Conservation (phyloP, 2,888 invertebrate genomes). For the Ophion costatus region DNA sequence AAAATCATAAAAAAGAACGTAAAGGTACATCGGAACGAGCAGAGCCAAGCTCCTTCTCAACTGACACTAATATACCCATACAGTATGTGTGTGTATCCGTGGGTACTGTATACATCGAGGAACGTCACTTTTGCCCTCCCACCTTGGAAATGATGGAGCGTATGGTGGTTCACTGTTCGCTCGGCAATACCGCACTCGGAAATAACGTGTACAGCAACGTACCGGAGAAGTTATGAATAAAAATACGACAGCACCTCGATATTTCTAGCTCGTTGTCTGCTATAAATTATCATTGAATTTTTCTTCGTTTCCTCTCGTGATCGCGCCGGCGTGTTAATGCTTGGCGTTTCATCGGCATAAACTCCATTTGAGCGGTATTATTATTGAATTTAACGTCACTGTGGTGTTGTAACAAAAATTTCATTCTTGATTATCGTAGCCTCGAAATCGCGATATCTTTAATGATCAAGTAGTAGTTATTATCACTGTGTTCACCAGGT, state of each 20-base stretch:
- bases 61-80: slow-evolving; percentile 3
- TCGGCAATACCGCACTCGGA: slow-evolving; percentile 41
- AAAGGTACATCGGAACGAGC: slow-evolving; percentile 19
- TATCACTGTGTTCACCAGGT: too few relatives aligned
- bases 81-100: background rate
- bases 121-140: slow-evolving; percentile 59
- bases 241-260: slow-evolving; percentile 26
- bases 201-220: slow-evolving; percentile 47
- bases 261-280: slow-evolving; percentile 19
- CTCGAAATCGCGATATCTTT: background rate
- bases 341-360: background rate
- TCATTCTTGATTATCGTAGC: background rate
- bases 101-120: background rate
- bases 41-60: slow-evolving; percentile 29
- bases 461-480: background rate
- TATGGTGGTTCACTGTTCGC: slow-evolving; percentile 38
- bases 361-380: background rate
- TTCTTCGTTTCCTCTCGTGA: slow-evolving; percentile 8
- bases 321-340: background rate
- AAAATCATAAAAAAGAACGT: too few relatives aligned
- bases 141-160: slow-evolving; percentile 54
- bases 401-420: background rate
- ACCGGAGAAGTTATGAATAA: slow-evolving; percentile 23
- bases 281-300: slow-evolving; percentile 17
- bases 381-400: background rate